phyloP scores from a whole-genome alignment of 2,113 vertebrate species.

The Oncorhynchus kisutch region DNA sequence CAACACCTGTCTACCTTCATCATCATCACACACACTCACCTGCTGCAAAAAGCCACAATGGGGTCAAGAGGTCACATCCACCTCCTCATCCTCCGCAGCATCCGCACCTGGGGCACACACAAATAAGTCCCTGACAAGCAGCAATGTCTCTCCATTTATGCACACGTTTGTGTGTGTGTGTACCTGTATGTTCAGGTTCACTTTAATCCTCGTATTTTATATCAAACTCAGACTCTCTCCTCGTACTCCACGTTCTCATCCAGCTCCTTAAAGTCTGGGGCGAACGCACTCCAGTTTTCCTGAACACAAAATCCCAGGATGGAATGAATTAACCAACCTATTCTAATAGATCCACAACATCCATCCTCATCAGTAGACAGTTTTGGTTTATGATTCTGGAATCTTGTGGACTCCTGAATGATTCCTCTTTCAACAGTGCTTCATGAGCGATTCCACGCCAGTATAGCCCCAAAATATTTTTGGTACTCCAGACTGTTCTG shows the following conservation, averaged over 20 bases:
- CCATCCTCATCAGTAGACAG: no score
- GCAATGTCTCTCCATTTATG: background rate
- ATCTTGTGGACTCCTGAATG: background rate
- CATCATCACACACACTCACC: slow-evolving; percentile 64
- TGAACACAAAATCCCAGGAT: slow-evolving; percentile 50
- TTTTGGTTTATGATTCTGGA: background rate
- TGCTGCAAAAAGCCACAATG: slow-evolving; percentile 95
- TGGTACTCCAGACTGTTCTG: no score
- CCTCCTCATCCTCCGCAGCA: slow-evolving; percentile 94
- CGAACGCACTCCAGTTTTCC: slow-evolving; percentile 99
- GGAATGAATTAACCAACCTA: background rate
- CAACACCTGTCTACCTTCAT: background rate
- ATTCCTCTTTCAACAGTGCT: background rate
- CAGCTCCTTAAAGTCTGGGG: slow-evolving; percentile 97
- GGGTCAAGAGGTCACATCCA: slow-evolving; percentile 95
- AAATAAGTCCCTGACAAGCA: background rate
- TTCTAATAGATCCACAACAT: no score
- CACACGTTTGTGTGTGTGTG: background rate
- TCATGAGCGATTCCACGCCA: no score
- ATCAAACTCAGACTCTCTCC: slow-evolving; percentile 96
- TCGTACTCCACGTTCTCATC: slow-evolving; percentile 98
- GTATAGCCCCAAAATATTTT: no score
- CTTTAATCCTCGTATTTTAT: slow-evolving; percentile 99
- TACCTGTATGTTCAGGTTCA: slow-evolving; percentile 96
- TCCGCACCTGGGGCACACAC: slow-evolving; percentile 80